Evolutionary conservation across 2,113 vertebrate species (phyloP).

Genomic region (Phalacrocorax carbo): DNA sequence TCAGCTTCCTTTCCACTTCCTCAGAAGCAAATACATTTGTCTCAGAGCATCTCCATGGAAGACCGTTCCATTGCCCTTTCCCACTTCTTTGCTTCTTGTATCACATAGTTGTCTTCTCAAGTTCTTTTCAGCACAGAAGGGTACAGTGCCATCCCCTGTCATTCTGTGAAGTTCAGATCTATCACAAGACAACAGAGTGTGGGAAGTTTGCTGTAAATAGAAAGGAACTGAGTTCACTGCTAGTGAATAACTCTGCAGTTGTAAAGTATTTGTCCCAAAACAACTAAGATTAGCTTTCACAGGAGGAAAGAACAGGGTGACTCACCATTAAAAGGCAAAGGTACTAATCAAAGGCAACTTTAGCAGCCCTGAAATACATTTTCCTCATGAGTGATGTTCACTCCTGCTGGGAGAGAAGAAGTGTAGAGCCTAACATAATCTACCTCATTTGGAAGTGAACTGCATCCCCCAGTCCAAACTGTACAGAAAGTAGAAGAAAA

Average conservation of each 20-base stretch:
- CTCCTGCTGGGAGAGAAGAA: not conserved
- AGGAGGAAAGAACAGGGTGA: not conserved
- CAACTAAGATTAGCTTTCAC: conserved; percentile 26
- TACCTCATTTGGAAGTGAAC: not conserved
- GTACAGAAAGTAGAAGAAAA: not conserved
- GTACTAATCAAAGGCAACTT: conserved; percentile 14
- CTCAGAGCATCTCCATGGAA: not conserved
- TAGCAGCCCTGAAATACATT: not conserved
- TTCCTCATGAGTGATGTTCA: not conserved
- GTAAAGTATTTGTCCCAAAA: conserved; percentile 42
- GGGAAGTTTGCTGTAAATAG: conserved; percentile 29
- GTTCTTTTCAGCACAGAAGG: not conserved
- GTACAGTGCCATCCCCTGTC: not conserved
- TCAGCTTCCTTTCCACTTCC: not conserved
- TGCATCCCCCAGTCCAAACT: not conserved
- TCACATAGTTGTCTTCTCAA: not conserved
- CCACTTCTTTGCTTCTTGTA: not conserved
- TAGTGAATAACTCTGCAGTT: conserved; percentile 26
- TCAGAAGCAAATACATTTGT: not conserved
- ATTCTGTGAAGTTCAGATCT: conserved; percentile 7
- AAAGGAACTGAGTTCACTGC: not conserved
- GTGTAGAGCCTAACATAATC: not conserved
- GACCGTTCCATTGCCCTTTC: not conserved
- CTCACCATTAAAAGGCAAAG: not conserved
- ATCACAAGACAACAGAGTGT: conserved; percentile 1